phyloP scores from a whole-genome alignment of 2,888 invertebrate genomes.

The Lymantria monacha region DNA sequence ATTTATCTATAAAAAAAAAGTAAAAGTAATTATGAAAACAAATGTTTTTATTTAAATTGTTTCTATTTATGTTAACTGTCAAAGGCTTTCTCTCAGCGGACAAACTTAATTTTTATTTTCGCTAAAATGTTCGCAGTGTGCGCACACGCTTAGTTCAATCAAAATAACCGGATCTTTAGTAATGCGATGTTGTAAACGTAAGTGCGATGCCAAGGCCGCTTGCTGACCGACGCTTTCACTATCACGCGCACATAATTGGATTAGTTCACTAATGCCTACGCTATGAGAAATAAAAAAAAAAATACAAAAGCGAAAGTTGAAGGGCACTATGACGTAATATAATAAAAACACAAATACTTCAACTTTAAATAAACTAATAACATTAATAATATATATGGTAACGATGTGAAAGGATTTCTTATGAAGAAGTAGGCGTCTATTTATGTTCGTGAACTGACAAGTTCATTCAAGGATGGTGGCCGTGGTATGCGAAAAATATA shows the following conservation, averaged over 20 bases:
- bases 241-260: conserved; percentile 36
- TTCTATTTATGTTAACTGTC: too few species aligned
- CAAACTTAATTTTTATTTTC: too few species aligned
- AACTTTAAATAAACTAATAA: background rate
- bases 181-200: conserved; percentile 28
- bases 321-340: conserved; percentile 1
- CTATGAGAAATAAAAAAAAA: background rate
- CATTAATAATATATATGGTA: background rate
- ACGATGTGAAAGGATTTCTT: background rate
- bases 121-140: background rate
- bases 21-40: too few species aligned
- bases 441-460: background rate
- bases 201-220: conserved; percentile 47
- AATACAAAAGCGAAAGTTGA: conserved; percentile 8
- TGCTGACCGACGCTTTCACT: conserved; percentile 52
- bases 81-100: too few species aligned
- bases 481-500: too few species aligned
- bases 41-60: too few species aligned
- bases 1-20: too few species aligned
- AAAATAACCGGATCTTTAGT: conserved; percentile 35
- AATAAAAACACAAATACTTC: background rate
- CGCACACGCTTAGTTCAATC: conserved; percentile 6
- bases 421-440: background rate
- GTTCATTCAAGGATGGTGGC: background rate
- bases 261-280: conserved; percentile 23